Evolutionary conservation across 2,888 invertebrate species (phyloP), one percentile per base, ranked within the genome.

Genomic region (Leptarthrus brevirostris): DNA sequence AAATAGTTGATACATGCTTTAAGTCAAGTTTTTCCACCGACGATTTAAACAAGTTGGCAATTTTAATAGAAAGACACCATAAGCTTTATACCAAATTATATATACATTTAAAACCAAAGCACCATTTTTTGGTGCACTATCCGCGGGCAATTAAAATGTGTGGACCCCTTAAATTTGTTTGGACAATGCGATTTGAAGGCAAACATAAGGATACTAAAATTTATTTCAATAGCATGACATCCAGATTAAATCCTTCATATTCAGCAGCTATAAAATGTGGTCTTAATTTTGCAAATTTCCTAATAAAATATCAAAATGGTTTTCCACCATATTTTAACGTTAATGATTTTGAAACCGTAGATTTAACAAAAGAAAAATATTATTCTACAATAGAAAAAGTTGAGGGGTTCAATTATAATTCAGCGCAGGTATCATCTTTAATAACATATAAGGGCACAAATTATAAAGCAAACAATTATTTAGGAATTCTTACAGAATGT

Each of bases 111-210:
- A 58, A 58, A 18, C 58, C 58, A 2, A 58, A 58, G 10, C 58
- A 58, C 36, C 58, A 58, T 14, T 58, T 58, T 34, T 18, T 58
- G 18, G 14, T 58, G 16, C 58, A 30, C 30, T 34, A 58, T 18
- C 34, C 58, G 1, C 5, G 10, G 2, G 58, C 58, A 34, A 58
- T 52, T 10, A 52, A 52, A 52, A 52, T 40, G 22, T 58, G 69
- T 53, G 75, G 76, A 2, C 75, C 76, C 20, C 24, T 70, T 1
- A 75, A 75, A 73, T 73, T 56, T 69, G 24, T 71, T 5, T 76
- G 72, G 73, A 24, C n/a, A 12, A 69, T 76, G 61, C 52, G 74
- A 0, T 74, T 74, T 56, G 76, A 76, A 20, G 70, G 73, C 14
- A 73, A 73, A 10, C 74, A 76, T 58, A 74, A 75, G 44, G 73